Conservation (phyloP, 2,797 vertebrate genomes). For the Carapus acus region DNA sequence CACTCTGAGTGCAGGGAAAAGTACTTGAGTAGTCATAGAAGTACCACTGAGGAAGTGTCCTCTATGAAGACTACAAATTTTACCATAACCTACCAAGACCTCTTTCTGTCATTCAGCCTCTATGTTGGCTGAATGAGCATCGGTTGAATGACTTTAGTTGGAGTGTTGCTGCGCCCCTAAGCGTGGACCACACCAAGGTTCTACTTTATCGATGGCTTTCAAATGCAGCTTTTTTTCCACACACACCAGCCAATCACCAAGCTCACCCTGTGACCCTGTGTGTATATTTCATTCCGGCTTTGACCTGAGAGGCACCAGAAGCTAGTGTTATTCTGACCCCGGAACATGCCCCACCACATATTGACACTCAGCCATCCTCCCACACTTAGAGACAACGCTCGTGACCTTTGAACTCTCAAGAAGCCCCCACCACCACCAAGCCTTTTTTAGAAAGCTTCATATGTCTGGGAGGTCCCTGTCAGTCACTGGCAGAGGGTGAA, state of each 20-base stretch:
- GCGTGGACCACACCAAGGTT: too few species aligned
- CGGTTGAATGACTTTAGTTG: too few species aligned
- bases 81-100: too few species aligned
- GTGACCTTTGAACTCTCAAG: conserved; percentile 45
- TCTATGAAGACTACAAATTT: too few species aligned
- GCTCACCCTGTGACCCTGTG: conserved; percentile 25
- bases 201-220: conserved; percentile 11
- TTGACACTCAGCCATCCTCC: conserved; percentile 8
- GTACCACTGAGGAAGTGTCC: too few species aligned
- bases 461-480: conserved; percentile 18
- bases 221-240: conserved; percentile 30
- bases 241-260: conserved; percentile 44
- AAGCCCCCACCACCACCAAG: not conserved
- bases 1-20: too few species aligned
- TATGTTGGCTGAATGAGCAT: too few species aligned
- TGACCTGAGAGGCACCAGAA: conserved; percentile 33
- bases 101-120: too few species aligned
- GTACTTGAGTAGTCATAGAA: too few species aligned
- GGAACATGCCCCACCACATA: conserved; percentile 7
- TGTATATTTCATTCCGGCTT: conserved; percentile 40
- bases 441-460: conserved; percentile 35
- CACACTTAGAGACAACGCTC: conserved; percentile 1
- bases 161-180: too few species aligned
- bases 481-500: conserved; percentile 25
- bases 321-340: conserved; percentile 23